Percentiles rank a stretch among this genome's conserved stretches.
These are phyloP conservation scores for Takifugu flavidus DNA, from an alignment of 2,113 vertebrate genomes.

Conservation along the genomic window DNA sequence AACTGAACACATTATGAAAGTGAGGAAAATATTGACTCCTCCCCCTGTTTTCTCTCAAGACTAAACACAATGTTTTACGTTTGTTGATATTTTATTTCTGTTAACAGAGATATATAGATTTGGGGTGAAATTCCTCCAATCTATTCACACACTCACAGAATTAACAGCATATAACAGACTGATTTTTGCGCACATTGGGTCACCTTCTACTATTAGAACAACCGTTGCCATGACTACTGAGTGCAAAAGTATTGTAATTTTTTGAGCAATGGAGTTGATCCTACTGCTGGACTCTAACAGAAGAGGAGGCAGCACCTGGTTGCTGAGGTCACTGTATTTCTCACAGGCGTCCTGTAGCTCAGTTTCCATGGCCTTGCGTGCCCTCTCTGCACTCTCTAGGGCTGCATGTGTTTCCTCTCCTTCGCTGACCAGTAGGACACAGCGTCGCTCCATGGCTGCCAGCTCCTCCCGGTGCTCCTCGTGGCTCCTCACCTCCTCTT, in stretches of 20 bases:
- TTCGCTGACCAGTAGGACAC: slow-evolving; percentile 61
- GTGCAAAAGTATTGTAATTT: too few species aligned
- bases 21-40: neutral
- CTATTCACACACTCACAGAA: too few species aligned
- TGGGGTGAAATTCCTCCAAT: too few species aligned
- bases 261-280: neutral
- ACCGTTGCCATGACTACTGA: too few species aligned
- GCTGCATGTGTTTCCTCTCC: slow-evolving; percentile 55
- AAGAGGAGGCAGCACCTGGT: slow-evolving; percentile 62
- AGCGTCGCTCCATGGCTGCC: slow-evolving; percentile 70
- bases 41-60: neutral
- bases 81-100: too few species aligned
- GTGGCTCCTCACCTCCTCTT: slow-evolving; percentile 69
- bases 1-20: slow-evolving; percentile 49
- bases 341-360: slow-evolving; percentile 72
- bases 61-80: too few species aligned
- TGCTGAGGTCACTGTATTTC: slow-evolving; percentile 73
- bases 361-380: slow-evolving; percentile 69
- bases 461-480: slow-evolving; percentile 73
- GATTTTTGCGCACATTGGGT: too few species aligned
- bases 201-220: too few species aligned
- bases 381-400: slow-evolving; percentile 68
- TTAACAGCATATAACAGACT: too few species aligned
- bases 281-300: too few species aligned
- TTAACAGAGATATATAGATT: too few species aligned